Percentiles rank a stretch among this genome's conserved stretches.
These are phyloP conservation scores for Neogobius melanostomus DNA, from an alignment of 2,113 vertebrate species.

Conservation along the genomic window DNA sequence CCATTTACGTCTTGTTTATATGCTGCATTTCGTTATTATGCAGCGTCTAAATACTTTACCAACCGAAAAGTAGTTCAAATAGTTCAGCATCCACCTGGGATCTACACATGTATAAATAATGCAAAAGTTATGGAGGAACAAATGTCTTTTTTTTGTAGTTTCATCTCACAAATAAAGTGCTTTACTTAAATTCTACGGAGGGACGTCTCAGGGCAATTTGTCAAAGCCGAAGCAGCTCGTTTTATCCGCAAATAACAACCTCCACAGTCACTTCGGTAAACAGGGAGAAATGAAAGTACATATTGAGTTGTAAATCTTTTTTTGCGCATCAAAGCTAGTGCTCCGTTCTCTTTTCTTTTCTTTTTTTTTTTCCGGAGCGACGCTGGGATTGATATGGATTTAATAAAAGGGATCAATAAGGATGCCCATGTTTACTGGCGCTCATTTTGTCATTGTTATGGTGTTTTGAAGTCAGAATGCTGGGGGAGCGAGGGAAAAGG, in stretches of 20 bases:
- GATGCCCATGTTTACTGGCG: not conserved
- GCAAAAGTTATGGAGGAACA: not conserved
- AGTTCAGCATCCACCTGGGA: conserved; percentile 15
- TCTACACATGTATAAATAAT: not conserved
- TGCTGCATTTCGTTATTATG: not conserved
- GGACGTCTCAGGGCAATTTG: conserved; percentile 27
- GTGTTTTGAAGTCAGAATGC: not conserved
- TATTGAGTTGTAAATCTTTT: conserved; percentile 8
- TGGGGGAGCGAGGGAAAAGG: not conserved
- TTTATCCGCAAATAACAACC: not conserved
- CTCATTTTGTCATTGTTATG: not conserved
- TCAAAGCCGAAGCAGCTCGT: conserved; percentile 1
- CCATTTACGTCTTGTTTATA: not conserved
- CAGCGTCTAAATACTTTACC: not conserved
- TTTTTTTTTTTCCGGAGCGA: not conserved
- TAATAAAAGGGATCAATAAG: conserved; percentile 32
- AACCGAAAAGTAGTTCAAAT: conserved; percentile 8
- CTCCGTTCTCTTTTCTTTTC: not conserved
- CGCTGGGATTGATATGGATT: conserved; percentile 7
- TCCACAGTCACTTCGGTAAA: conserved; percentile 8
- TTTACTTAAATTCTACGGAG: conserved; percentile 14
- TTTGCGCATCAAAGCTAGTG: conserved; percentile 22
- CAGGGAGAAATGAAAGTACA: conserved; percentile 8
- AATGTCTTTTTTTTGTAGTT: conserved; percentile 16
- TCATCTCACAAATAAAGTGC: conserved; percentile 15